Conservation (phyloP, 2,888 invertebrate genomes). For the Cantharis rustica region DNA sequence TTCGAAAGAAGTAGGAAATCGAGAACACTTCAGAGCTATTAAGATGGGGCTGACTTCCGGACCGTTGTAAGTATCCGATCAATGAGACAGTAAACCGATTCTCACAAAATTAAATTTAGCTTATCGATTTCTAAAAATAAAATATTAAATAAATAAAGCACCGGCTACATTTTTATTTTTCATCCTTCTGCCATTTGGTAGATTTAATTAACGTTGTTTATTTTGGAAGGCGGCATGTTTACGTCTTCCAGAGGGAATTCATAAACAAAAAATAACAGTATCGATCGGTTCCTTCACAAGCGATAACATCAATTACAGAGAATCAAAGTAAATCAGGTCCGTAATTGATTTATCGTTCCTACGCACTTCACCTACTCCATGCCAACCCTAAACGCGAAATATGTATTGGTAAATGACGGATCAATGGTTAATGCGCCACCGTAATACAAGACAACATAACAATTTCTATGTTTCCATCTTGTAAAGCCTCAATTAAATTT, state of each 20-base stretch:
- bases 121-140: not conserved
- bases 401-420: not conserved
- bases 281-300: not conserved
- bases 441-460: not conserved
- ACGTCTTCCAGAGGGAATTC: not conserved
- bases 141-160: not conserved
- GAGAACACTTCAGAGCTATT: not conserved
- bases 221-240: not conserved
- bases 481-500: constrained; percentile 7
- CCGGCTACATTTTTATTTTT: not conserved
- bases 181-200: not conserved
- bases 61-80: not conserved
- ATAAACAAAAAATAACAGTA: not conserved
- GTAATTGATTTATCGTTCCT: not conserved
- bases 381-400: not conserved
- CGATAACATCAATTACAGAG: not conserved
- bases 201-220: not conserved
- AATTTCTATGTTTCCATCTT: not conserved
- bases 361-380: not conserved
- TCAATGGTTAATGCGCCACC: not conserved
- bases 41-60: not conserved
- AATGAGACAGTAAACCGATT: not conserved
- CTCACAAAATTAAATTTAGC: not conserved
- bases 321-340: not conserved
- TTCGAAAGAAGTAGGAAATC: not conserved